phyloP scores from a whole-genome alignment of 30 jellyfish, hydroid and myxozoan genomes.

The Catostylus mosaicus region DNA sequence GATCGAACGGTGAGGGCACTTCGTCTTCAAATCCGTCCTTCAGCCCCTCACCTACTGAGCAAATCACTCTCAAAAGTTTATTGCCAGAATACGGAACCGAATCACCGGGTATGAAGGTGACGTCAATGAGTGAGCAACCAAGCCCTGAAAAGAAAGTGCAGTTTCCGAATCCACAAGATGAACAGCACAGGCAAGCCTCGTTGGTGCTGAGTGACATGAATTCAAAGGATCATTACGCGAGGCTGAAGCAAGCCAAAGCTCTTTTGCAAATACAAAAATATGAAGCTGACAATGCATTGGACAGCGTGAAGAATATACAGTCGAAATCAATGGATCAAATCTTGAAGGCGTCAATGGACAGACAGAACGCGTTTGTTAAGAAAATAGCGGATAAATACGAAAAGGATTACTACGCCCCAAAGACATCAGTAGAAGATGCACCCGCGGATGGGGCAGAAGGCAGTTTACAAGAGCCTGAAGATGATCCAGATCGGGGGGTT shows the following conservation, averaged over 20 bases:
- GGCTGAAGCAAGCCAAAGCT: slow-evolving; percentile 66
- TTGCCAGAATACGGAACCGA: slow-evolving; percentile 67
- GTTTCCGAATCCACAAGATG: slow-evolving; percentile 25
- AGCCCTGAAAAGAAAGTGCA: background rate
- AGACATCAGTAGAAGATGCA: slow-evolving; percentile 5
- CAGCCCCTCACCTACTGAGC: slow-evolving; percentile 30
- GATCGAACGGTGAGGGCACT: background rate
- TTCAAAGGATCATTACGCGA: slow-evolving; percentile 35
- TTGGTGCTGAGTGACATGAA: slow-evolving; percentile 53
- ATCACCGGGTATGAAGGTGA: slow-evolving; percentile 38
- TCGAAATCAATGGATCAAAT: slow-evolving; percentile 40
- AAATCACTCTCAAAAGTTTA: slow-evolving; percentile 44
- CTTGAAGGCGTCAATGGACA: slow-evolving; percentile 53
- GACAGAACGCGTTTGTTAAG: slow-evolving; percentile 68
- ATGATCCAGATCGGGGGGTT: slow-evolving; percentile 17
- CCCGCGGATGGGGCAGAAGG: slow-evolving; percentile 10
- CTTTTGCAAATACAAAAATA: slow-evolving; percentile 67
- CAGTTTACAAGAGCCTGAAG: background rate
- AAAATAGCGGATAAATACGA: slow-evolving; percentile 61
- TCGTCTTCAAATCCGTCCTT: background rate
- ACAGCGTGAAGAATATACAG: slow-evolving; percentile 65
- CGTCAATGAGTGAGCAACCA: background rate
- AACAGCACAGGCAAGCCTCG: slow-evolving; percentile 17
- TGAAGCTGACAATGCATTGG: slow-evolving; percentile 74
- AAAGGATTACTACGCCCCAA: slow-evolving; percentile 44